Conservation (phyloP, 2,113 vertebrate species). For the Amphilophus citrinellus region DNA sequence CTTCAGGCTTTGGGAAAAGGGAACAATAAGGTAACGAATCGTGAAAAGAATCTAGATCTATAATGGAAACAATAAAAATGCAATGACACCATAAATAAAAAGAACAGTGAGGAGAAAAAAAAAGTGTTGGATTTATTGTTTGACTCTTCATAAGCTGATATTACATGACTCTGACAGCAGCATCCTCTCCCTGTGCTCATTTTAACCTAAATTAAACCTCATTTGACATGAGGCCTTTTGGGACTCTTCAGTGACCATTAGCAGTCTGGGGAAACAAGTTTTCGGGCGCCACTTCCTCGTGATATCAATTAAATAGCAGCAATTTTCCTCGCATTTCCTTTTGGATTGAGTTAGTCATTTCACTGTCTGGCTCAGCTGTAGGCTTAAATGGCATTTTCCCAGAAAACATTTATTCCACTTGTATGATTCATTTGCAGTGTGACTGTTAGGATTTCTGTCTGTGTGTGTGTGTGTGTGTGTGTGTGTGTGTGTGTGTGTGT, state of each 20-base stretch:
- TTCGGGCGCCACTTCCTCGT: not conserved
- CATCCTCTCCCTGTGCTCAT: not conserved
- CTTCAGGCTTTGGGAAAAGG: not conserved
- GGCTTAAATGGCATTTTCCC: not conserved
- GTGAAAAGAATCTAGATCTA: not conserved
- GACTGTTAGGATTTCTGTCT: not conserved
- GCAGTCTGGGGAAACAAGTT: not conserved
- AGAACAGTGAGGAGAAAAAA: not conserved
- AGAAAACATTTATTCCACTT: slow-evolving; percentile 52
- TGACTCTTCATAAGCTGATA: not conserved
- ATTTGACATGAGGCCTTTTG: not conserved
- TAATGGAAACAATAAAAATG: not conserved
- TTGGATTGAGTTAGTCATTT: slow-evolving; percentile 6
- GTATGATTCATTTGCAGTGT: slow-evolving; percentile 35
- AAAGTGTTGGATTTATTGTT: not conserved
- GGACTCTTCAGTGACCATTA: slow-evolving; percentile 11
- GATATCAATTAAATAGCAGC: slow-evolving; percentile 5
- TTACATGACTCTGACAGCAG: not conserved
- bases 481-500: too few relatives aligned
- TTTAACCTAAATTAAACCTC: slow-evolving; percentile 30
- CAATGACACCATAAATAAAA: not conserved
- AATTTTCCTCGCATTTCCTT: not conserved
- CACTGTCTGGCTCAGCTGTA: not conserved
- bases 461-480: not conserved
- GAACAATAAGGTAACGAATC: not conserved